Conservation (phyloP, 1,140 invertebrate species). For the Drosophila pruinosa region DNA sequence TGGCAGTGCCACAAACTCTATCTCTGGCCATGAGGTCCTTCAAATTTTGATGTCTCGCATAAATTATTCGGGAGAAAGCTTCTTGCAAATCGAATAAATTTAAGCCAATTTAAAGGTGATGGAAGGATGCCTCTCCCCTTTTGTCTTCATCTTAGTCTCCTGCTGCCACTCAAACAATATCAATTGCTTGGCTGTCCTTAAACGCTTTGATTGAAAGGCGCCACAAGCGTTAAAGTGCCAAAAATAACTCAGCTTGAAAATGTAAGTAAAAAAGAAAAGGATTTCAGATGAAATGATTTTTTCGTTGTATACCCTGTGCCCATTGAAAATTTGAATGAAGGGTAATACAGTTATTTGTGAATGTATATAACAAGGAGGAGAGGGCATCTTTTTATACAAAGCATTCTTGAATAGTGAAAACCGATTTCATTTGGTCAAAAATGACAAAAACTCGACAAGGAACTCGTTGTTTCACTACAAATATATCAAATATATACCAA, state of each 20-base stretch:
- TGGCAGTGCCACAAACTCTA: neutral
- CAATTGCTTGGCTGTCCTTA: slow-evolving; percentile 34
- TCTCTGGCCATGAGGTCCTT: slow-evolving; percentile 13
- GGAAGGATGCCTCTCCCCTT: neutral
- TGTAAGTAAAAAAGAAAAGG: neutral
- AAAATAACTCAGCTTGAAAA: neutral
- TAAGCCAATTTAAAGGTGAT: slow-evolving; percentile 41
- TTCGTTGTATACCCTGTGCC: too few relatives aligned
- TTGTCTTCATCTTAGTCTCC: neutral
- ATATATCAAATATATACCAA: too few relatives aligned
- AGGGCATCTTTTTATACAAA: too few relatives aligned
- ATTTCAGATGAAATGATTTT: too few relatives aligned
- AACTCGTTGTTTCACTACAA: too few relatives aligned
- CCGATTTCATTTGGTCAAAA: too few relatives aligned
- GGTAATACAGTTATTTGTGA: too few relatives aligned
- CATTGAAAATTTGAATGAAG: too few relatives aligned
- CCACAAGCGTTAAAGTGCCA: neutral
- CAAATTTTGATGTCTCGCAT: slow-evolving; percentile 43
- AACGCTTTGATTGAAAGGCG: slow-evolving; percentile 21
- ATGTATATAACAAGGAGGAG: too few relatives aligned
- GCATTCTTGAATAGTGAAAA: too few relatives aligned
- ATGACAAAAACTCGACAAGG: too few relatives aligned
- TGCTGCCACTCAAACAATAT: slow-evolving; percentile 29
- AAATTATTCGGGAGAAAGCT: slow-evolving; percentile 39
- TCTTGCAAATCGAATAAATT: slow-evolving; percentile 51